phyloP scores from a whole-genome alignment of 2,113 vertebrate genomes.

The Corvus moneduloides region DNA sequence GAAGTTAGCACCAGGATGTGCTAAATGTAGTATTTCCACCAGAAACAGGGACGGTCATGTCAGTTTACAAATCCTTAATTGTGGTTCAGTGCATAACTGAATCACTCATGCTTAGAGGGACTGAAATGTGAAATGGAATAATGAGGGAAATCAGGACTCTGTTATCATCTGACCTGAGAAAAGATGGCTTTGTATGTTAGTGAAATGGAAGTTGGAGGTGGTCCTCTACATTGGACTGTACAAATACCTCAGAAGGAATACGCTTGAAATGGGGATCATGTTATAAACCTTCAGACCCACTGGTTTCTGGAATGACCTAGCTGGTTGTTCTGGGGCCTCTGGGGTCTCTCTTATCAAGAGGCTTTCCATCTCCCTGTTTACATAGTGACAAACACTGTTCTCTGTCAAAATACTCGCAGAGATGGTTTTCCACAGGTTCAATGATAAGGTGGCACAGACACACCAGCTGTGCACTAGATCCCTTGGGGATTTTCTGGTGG shows the following conservation, averaged over 20 bases:
- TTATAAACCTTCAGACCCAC: background rate
- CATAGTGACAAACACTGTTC: rapidly evolving
- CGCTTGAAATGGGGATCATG: background rate
- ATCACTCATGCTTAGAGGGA: background rate
- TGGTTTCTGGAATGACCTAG: background rate
- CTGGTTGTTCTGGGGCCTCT: background rate
- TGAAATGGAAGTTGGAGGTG: background rate
- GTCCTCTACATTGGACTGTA: background rate
- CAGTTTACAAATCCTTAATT: background rate
- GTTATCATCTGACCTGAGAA: background rate
- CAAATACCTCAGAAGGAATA: background rate
- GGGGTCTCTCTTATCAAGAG: background rate
- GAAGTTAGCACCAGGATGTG: background rate
- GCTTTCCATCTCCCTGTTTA: background rate
- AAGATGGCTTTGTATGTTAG: background rate
- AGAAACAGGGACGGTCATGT: background rate
- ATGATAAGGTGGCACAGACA: background rate
- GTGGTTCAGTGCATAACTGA: background rate
- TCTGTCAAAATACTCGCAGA: background rate
- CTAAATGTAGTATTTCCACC: background rate
- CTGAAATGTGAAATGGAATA: background rate
- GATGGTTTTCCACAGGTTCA: background rate
- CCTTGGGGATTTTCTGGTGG: background rate
- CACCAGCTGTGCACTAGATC: background rate
- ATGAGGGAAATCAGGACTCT: background rate